These are phyloP conservation scores for Drosophila sordidula DNA, from an alignment of 2,888 invertebrate species.

Conservation along the genomic window DNA sequence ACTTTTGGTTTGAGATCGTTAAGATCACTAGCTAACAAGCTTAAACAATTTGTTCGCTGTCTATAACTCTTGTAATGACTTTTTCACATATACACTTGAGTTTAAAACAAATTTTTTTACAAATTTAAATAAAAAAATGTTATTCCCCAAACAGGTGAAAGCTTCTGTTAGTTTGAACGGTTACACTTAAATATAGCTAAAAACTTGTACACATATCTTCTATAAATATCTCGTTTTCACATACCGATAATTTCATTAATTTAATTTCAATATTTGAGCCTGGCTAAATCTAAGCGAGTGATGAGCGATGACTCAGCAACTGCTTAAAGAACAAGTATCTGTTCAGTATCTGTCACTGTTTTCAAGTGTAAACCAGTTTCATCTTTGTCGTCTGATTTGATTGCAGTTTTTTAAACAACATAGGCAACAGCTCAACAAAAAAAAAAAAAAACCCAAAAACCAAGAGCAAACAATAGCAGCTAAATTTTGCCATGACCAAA, in stretches of 20 bases:
- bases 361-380: constrained; percentile 37
- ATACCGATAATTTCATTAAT: constrained; percentile 35
- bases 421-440: constrained; percentile 23
- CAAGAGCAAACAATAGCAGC: constrained; percentile 26
- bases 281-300: constrained; percentile 2
- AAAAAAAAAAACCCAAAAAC: background rate
- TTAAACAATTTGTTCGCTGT: too few species aligned
- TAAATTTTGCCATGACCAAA: constrained; percentile 57
- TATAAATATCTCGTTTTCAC: constrained; percentile 34
- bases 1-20: too few species aligned
- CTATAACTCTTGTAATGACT: too few species aligned
- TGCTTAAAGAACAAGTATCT: constrained; percentile 37
- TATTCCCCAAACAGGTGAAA: too few species aligned
- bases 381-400: constrained; percentile 45
- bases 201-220: background rate
- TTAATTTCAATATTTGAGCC: constrained; percentile 19
- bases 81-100: too few species aligned
- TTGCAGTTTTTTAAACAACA: constrained; percentile 52
- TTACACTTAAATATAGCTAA: too few species aligned
- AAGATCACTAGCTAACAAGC: too few species aligned
- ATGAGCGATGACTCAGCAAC: constrained; percentile 39
- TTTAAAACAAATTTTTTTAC: too few species aligned
- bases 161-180: too few species aligned
- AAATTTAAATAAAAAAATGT: too few species aligned
- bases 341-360: constrained; percentile 11